Evolutionary conservation across 2,113 vertebrate genomes (phyloP).

Genomic region (Geococcyx californianus): DNA sequence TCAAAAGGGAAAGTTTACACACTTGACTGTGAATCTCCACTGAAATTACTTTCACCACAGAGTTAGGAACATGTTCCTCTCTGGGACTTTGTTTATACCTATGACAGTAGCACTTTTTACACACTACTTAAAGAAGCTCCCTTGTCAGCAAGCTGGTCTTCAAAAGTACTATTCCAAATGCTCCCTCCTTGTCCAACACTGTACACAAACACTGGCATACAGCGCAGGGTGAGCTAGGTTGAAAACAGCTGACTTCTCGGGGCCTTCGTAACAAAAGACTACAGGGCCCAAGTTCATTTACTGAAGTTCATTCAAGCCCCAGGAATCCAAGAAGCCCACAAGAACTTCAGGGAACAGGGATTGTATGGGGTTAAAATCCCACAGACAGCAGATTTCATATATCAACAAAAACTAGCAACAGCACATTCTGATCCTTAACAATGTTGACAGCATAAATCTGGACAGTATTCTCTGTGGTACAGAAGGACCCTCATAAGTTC

Average conservation of each 20-base stretch:
- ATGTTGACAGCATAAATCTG: neutral
- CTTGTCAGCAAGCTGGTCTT: neutral
- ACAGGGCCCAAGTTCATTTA: neutral
- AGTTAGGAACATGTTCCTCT: neutral
- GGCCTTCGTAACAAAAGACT: no score
- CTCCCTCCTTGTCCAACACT: neutral
- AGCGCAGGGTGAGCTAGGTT: neutral
- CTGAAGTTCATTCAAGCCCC: neutral
- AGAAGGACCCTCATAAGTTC: neutral
- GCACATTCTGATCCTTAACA: neutral
- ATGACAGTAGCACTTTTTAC: neutral
- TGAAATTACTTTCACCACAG: neutral
- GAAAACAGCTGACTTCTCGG: no score
- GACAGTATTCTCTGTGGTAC: neutral
- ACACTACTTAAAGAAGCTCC: neutral
- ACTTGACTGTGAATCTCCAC: neutral
- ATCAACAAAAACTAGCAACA: neutral
- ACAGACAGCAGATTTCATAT: neutral
- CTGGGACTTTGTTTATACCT: neutral
- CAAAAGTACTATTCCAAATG: neutral
- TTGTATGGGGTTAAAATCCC: neutral
- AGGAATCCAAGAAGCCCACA: neutral
- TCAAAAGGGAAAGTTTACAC: neutral
- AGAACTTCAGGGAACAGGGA: neutral
- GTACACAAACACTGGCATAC: neutral